Percentiles rank a stretch among this genome's conserved stretches.
Conservation (phyloP, 2,113 vertebrate genomes). For the Gallinago undulata region DNA sequence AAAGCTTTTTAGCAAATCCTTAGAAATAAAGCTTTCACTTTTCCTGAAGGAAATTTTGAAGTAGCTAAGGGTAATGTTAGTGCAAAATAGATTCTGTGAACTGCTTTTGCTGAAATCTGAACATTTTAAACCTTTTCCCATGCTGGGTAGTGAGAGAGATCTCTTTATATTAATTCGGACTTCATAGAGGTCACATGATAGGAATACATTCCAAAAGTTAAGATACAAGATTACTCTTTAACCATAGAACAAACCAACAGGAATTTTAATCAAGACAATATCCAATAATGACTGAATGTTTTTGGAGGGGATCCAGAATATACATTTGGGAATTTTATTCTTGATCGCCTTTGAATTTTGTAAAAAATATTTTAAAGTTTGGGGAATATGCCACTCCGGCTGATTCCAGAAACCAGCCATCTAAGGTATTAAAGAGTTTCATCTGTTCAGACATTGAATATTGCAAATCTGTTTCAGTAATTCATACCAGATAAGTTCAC, state of each 20-base stretch:
- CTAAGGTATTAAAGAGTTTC: conserved; percentile 82
- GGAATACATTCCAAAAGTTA: conserved; percentile 76
- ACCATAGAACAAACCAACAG: conserved; percentile 83
- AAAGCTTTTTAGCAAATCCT: not conserved
- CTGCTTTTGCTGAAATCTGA: conserved; percentile 75
- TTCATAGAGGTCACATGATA: conserved; percentile 76
- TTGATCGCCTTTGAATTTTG: conserved; percentile 79
- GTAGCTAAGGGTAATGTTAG: conserved; percentile 12
- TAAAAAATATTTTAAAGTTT: conserved; percentile 71
- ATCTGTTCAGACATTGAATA: conserved; percentile 85
- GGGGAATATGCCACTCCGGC: conserved; percentile 71
- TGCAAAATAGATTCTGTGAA: conserved; percentile 43
- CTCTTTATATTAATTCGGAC: conserved; percentile 79
- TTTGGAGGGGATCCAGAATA: conserved; percentile 77
- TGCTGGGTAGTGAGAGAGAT: conserved; percentile 81
- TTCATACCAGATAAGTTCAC: conserved; percentile 78
- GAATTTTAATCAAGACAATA: conserved; percentile 89
- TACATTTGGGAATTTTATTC: conserved; percentile 83
- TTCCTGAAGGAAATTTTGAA: conserved; percentile 61
- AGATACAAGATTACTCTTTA: conserved; percentile 79
- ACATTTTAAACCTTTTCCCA: conserved; percentile 64
- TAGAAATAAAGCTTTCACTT: not conserved
- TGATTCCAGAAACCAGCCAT: conserved; percentile 83
- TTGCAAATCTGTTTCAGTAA: conserved; percentile 82
- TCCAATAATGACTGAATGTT: conserved; percentile 84